These are phyloP conservation scores for Corythornis leucogaster DNA, from an alignment of 2,797 vertebrate genomes.

Conservation along the genomic window DNA sequence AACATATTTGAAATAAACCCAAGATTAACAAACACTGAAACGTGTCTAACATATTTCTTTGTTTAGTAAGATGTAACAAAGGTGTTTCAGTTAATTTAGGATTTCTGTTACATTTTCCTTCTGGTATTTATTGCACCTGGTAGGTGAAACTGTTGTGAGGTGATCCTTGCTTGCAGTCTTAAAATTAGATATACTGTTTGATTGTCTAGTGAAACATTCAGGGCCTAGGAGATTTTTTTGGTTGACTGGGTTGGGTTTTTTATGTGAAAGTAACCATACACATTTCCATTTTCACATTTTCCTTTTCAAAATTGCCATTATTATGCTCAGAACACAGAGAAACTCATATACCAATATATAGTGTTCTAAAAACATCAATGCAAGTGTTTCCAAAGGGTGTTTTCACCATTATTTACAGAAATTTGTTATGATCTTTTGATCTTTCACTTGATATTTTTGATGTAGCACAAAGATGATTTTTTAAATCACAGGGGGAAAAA, in stretches of 20 bases:
- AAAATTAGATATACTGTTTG: not conserved
- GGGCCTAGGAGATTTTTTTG: not conserved
- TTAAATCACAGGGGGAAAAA: not conserved
- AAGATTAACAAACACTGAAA: not conserved
- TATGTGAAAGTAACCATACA: not conserved
- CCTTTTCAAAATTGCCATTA: not conserved
- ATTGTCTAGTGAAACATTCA: not conserved
- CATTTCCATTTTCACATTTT: not conserved
- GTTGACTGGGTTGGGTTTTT: not conserved
- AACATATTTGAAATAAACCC: not conserved
- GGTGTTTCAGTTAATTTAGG: not conserved
- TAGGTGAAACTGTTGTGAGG: not conserved
- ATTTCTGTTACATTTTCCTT: not conserved
- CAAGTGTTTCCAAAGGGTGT: not conserved
- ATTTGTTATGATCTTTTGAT: not conserved
- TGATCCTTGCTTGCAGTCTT: not conserved
- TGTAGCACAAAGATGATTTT: not conserved
- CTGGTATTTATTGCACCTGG: not conserved
- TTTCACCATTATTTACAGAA: not conserved
- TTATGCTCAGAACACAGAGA: not conserved
- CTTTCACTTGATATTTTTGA: not conserved
- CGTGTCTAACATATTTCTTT: not conserved
- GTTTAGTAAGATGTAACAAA: not conserved
- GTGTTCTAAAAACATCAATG: not conserved
- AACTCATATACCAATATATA: not conserved